Conservation (phyloP, 2,797 vertebrate species). For the Arremon brunneinucha region DNA sequence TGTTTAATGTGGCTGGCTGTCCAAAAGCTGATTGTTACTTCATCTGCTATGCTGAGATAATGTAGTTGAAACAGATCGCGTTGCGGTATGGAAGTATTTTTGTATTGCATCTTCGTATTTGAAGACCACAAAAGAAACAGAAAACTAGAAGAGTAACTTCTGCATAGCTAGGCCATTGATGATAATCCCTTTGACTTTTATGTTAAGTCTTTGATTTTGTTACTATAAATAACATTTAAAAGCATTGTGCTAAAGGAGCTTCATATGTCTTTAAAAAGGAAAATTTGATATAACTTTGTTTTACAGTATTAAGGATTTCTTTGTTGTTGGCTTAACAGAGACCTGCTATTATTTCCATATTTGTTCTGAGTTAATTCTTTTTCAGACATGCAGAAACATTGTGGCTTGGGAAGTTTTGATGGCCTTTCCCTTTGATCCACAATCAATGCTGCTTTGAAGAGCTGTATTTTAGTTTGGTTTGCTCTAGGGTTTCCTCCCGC, state of each 20-base stretch:
- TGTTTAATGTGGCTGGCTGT: conserved; percentile 56
- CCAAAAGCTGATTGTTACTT: conserved; percentile 62
- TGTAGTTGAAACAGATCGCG: conserved; percentile 58
- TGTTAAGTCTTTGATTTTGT: conserved; percentile 66
- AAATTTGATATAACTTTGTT: conserved; percentile 73
- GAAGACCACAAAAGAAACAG: conserved; percentile 64
- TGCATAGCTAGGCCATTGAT: conserved; percentile 62
- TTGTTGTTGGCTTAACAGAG: conserved; percentile 75
- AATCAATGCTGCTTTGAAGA: conserved; percentile 69
- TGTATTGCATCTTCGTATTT: conserved; percentile 60
- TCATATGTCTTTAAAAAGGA: conserved; percentile 64
- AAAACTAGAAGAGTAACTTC: conserved; percentile 67
- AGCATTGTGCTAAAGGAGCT: conserved; percentile 61
- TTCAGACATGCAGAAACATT: conserved; percentile 65
- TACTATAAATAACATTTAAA: conserved; percentile 74
- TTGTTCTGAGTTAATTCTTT: conserved; percentile 73
- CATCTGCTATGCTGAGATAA: conserved; percentile 65
- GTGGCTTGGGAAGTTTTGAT: conserved; percentile 69
- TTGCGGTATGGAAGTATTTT: conserved; percentile 52
- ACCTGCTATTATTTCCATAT: conserved; percentile 73
- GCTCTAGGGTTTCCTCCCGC: conserved; percentile 40
- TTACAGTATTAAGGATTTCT: conserved; percentile 72
- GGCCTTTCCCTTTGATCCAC: conserved; percentile 68
- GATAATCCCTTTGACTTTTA: conserved; percentile 77
- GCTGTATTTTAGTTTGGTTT: conserved; percentile 48